Evolutionary conservation across 2,888 invertebrate genomes (phyloP).

Genomic region (Chesias legatella): DNA sequence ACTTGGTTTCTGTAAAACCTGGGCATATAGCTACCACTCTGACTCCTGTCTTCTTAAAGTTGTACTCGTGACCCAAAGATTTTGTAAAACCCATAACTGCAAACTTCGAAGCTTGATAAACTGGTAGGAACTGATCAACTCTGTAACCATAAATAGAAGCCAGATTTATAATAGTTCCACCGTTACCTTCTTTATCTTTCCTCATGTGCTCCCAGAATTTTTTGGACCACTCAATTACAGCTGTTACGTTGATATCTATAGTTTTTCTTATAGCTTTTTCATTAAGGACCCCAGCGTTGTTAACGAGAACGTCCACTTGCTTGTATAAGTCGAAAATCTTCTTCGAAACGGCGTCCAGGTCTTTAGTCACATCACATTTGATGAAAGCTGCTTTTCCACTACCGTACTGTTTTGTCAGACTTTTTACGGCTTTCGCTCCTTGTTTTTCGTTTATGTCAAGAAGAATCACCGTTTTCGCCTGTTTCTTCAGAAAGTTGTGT

Average conservation of each 20-base stretch:
- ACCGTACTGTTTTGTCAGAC: conserved; percentile 60
- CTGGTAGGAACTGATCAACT: conserved; percentile 63
- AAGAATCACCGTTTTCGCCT: conserved; percentile 38
- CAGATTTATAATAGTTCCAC: conserved; percentile 82
- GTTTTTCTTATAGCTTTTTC: conserved; percentile 32
- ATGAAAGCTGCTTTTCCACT: conserved; percentile 60
- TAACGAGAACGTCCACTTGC: conserved; percentile 56
- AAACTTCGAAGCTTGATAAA: conserved; percentile 44
- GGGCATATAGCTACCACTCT: conserved; percentile 70
- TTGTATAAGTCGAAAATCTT: conserved; percentile 38
- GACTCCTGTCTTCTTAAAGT: conserved; percentile 62
- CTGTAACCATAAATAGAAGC: conserved; percentile 78
- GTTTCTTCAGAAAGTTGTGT: conserved; percentile 59
- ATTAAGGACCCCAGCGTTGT: conserved; percentile 55
- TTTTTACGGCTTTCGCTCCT: conserved; percentile 50
- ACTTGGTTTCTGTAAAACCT: conserved; percentile 60
- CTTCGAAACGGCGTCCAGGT: conserved; percentile 56
- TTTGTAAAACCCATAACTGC: conserved; percentile 70
- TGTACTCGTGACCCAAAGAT: conserved; percentile 56
- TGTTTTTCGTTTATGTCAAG: conserved; percentile 35
- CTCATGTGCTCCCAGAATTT: conserved; percentile 78
- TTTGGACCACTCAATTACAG: conserved; percentile 49
- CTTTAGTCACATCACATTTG: conserved; percentile 66
- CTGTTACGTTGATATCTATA: conserved; percentile 47
- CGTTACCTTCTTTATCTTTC: conserved; percentile 70